A percentile compares a stretch with the other conserved stretches of the same genome.
phyloP scores from a whole-genome alignment of 2,797 vertebrate species.

The Buceros bicornis region DNA sequence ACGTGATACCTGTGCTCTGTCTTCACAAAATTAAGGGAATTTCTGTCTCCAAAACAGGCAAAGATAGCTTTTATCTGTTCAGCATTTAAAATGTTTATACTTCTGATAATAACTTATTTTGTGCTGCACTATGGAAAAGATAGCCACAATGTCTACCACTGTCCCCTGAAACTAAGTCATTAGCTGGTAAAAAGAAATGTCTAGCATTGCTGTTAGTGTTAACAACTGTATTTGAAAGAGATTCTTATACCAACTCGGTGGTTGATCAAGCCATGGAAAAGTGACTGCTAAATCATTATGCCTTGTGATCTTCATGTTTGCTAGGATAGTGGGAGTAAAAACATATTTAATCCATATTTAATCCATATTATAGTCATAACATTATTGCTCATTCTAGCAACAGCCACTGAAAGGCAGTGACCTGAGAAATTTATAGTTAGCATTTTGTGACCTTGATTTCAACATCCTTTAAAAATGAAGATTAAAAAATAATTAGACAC shows the following conservation, averaged over 20 bases:
- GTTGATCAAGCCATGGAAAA: not conserved
- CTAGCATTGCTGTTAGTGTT: not conserved
- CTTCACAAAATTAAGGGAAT: slow-evolving; percentile 26
- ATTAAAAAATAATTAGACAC: slow-evolving; percentile 50
- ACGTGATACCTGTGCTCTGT: not conserved
- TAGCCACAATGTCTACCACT: not conserved
- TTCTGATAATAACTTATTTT: not conserved
- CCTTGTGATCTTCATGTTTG: not conserved
- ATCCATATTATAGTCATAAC: not conserved
- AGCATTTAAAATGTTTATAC: not conserved
- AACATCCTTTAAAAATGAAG: slow-evolving; percentile 12
- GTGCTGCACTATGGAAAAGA: not conserved
- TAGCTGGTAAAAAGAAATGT: not conserved
- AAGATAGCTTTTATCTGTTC: not conserved
- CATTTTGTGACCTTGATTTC: slow-evolving; percentile 53
- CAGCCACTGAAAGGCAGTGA: slow-evolving; percentile 6
- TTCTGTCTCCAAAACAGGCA: not conserved
- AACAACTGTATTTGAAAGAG: not conserved
- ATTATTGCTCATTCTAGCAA: slow-evolving; percentile 8
- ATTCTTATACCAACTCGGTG: not conserved
- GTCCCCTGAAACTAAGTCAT: not conserved
- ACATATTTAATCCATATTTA: not conserved
- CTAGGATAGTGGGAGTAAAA: not conserved
- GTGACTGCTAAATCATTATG: not conserved
- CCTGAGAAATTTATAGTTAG: slow-evolving; percentile 19